Conservation (phyloP, 2,888 invertebrate species). For the Iselma pallidipennis region DNA sequence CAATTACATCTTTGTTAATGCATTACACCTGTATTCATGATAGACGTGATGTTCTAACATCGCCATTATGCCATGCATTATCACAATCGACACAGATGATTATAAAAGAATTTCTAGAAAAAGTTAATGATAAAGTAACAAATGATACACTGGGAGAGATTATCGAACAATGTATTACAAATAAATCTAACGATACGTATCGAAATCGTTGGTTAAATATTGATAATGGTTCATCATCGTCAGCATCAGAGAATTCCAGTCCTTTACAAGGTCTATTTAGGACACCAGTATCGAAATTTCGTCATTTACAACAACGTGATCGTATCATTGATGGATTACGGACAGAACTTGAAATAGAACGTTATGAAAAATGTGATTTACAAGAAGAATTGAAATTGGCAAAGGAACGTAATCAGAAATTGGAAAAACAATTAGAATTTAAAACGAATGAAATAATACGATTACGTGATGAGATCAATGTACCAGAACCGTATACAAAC, state of each 20-base stretch:
- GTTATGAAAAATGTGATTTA: conserved; percentile 65
- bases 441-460: conserved; percentile 51
- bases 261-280: conserved; percentile 49
- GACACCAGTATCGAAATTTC: conserved; percentile 43
- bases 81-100: conserved; percentile 41
- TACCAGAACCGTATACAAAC: neutral
- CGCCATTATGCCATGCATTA: conserved; percentile 48
- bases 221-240: conserved; percentile 28
- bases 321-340: conserved; percentile 60
- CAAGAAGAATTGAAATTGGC: conserved; percentile 63
- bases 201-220: conserved; percentile 30
- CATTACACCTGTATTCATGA: conserved; percentile 52
- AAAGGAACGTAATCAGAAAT: conserved; percentile 59
- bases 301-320: conserved; percentile 43
- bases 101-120: conserved; percentile 49
- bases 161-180: conserved; percentile 35
- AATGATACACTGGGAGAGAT: conserved; percentile 39
- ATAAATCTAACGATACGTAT: conserved; percentile 14
- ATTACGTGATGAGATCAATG: conserved; percentile 47
- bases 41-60: conserved; percentile 47
- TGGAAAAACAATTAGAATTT: conserved; percentile 55
- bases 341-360: conserved; percentile 64
- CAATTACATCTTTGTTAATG: conserved; percentile 48
- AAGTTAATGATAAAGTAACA: conserved; percentile 35
- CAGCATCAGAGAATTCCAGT: conserved; percentile 19